These are phyloP conservation scores for Myodes glareolus DNA, from an alignment of 2,113 vertebrate species.

Conservation along the genomic window DNA sequence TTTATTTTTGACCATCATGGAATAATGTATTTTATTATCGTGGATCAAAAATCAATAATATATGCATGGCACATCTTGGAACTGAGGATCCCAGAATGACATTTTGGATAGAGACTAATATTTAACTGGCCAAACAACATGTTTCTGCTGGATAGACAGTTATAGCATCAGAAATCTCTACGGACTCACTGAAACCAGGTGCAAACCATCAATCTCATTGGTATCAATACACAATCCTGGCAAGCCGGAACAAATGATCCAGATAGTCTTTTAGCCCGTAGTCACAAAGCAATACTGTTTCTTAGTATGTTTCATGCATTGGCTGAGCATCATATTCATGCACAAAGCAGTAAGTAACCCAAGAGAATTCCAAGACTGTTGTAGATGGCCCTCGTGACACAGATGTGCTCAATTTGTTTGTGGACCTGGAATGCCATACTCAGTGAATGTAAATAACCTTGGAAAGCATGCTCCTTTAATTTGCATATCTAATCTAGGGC, in stretches of 20 bases:
- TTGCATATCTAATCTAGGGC: background rate
- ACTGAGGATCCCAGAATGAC: background rate
- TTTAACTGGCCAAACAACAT: background rate
- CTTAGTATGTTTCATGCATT: conserved; percentile 19
- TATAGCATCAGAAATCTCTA: conserved; percentile 49
- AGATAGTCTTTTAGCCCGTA: background rate
- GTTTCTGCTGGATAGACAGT: conserved; percentile 28
- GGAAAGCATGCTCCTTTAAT: background rate
- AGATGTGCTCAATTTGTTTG: background rate
- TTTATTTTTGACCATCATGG: background rate
- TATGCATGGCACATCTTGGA: background rate
- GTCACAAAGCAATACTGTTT: conserved; percentile 40
- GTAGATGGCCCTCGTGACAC: background rate
- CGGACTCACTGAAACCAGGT: conserved; percentile 52
- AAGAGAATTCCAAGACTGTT: background rate
- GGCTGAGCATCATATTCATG: background rate
- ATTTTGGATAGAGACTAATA: conserved; percentile 24
- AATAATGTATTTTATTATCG: background rate
- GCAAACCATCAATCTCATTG: conserved; percentile 61
- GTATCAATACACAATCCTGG: conserved; percentile 67
- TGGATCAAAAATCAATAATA: background rate
- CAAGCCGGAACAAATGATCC: conserved; percentile 17
- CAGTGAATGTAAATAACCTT: background rate
- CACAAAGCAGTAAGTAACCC: background rate
- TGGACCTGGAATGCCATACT: background rate